Conservation (phyloP, 2,113 vertebrate species). For the Taxidea taxus region DNA sequence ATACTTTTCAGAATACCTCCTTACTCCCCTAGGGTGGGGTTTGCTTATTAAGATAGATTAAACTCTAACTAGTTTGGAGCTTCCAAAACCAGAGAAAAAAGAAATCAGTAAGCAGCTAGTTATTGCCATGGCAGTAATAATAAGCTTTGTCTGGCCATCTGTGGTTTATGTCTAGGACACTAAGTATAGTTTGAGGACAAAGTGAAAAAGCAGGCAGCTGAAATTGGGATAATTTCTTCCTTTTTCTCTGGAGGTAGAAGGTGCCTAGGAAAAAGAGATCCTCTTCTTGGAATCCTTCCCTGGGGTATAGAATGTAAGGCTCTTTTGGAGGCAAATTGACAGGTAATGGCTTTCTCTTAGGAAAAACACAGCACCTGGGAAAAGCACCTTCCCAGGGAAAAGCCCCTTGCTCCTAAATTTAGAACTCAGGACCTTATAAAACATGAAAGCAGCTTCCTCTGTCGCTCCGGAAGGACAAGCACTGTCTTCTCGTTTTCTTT, state of each 20-base stretch:
- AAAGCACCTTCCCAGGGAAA: rapidly evolving
- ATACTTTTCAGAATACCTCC: background rate
- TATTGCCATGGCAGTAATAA: background rate
- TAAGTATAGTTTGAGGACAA: background rate
- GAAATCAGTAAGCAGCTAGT: background rate
- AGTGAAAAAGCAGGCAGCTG: background rate
- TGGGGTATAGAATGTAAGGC: background rate
- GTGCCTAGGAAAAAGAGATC: background rate
- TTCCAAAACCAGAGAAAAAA: background rate
- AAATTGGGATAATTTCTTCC: background rate
- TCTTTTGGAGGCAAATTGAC: background rate
- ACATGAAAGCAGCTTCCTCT: background rate
- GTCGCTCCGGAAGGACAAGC: background rate
- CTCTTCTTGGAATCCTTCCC: background rate
- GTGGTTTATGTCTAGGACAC: background rate
- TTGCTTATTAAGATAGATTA: background rate
- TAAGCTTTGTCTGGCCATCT: background rate
- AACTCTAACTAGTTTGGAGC: background rate
- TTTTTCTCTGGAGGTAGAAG: background rate
- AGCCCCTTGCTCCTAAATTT: background rate
- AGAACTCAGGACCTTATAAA: background rate
- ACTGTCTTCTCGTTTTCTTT: background rate
- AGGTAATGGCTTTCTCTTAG: background rate
- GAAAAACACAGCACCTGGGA: too few species aligned
- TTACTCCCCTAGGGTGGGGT: background rate